These are phyloP conservation scores for Plagodis pulveraria DNA, from an alignment of 2,888 invertebrate species.

Conservation along the genomic window DNA sequence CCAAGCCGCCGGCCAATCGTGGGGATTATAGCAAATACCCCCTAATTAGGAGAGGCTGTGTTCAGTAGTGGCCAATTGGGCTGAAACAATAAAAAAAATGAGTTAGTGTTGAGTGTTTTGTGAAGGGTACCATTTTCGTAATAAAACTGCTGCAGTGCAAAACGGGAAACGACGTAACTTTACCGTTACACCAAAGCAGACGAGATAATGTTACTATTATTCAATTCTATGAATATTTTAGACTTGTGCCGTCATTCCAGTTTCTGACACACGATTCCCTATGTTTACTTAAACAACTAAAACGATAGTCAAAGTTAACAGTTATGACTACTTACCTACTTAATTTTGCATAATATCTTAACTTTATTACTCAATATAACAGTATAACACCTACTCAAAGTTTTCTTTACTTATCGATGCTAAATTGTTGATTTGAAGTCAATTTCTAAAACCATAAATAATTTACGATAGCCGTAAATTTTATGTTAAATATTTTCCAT, in stretches of 20 bases:
- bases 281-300: slow-evolving; percentile 11
- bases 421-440: slow-evolving; percentile 39
- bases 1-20: too few species aligned
- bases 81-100: too few species aligned
- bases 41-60: too few species aligned
- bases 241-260: slow-evolving; percentile 2
- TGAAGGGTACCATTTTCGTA: too few species aligned
- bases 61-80: too few species aligned
- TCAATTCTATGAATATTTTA: slow-evolving; percentile 21
- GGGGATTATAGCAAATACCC: too few species aligned
- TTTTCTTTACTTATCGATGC: slow-evolving; percentile 37
- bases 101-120: too few species aligned
- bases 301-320: not conserved
- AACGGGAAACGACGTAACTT: not conserved
- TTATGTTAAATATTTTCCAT: slow-evolving; percentile 56
- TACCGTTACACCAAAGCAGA: slow-evolving; percentile 14
- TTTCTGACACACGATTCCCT: not conserved
- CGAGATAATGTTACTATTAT: slow-evolving; percentile 5
- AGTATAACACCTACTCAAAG: slow-evolving; percentile 39
- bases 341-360: slow-evolving; percentile 27
- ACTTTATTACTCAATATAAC: slow-evolving; percentile 31
- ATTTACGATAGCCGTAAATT: slow-evolving; percentile 54
- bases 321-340: slow-evolving; percentile 16
- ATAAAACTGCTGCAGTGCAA: not conserved
- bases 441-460: slow-evolving; percentile 56